Evolutionary conservation across 2,797 vertebrate genomes (phyloP).

Genomic region (Discoglossus pictus): DNA sequence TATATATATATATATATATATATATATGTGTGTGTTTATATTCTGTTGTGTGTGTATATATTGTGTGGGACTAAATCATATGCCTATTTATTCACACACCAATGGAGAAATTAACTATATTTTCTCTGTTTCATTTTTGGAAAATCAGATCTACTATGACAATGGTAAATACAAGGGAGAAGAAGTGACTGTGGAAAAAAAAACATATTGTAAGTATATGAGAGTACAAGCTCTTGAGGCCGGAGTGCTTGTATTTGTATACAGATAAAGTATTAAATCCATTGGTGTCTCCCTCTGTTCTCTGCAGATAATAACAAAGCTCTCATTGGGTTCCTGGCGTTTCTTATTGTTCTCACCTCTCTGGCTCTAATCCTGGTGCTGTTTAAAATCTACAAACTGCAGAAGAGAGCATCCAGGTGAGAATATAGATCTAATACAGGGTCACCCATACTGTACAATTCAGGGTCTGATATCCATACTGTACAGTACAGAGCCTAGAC

Average conservation of each 20-base stretch:
- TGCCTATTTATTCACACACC: too few relatives aligned
- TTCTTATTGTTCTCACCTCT: conserved; percentile 83
- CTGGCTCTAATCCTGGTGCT: conserved; percentile 82
- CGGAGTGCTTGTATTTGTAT: background rate
- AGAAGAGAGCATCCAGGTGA: conserved; percentile 75
- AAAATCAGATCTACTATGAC: conserved; percentile 38
- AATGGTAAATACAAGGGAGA: rapidly evolving
- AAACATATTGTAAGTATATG: conserved; percentile 69
- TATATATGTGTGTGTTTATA: too few relatives aligned
- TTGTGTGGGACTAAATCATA: too few relatives aligned
- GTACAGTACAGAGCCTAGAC: too few relatives aligned
- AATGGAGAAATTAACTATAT: too few relatives aligned
- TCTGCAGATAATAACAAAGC: conserved; percentile 81
- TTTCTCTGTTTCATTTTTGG: conserved; percentile 38
- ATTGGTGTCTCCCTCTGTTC: conserved; percentile 14
- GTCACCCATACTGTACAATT: too few relatives aligned
- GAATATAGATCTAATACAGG: too few relatives aligned
- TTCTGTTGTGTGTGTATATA: too few relatives aligned
- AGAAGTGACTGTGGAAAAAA: rapidly evolving
- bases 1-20: too few relatives aligned
- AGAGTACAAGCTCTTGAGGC: background rate
- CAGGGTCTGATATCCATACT: too few relatives aligned
- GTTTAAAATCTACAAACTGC: conserved; percentile 87
- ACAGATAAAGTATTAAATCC: background rate
- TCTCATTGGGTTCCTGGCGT: conserved; percentile 79